These are phyloP conservation scores for Oxycera nigricornis DNA, from an alignment of 2,888 invertebrate species.

Conservation along the genomic window DNA sequence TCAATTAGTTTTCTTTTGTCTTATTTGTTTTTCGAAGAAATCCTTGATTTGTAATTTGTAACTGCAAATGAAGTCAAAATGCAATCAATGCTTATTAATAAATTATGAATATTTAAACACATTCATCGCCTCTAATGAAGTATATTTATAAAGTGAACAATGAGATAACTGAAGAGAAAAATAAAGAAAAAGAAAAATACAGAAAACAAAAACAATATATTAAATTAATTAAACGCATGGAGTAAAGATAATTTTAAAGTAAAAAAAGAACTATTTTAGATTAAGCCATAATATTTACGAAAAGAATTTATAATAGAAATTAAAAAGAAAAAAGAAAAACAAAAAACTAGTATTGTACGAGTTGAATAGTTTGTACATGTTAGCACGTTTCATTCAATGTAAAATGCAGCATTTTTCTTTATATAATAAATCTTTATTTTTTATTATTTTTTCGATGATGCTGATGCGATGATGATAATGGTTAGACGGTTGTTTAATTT, in stretches of 20 bases:
- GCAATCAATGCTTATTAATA: slow-evolving; percentile 39
- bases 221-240: slow-evolving; percentile 45
- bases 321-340: slow-evolving; percentile 25
- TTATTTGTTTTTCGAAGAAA: slow-evolving; percentile 1
- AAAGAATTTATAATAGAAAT: slow-evolving; percentile 40
- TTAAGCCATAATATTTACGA: slow-evolving; percentile 37
- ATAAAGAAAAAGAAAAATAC: slow-evolving; percentile 38
- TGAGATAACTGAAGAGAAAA: slow-evolving; percentile 43
- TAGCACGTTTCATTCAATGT: slow-evolving; percentile 41
- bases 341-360: slow-evolving; percentile 41
- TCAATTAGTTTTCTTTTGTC: background rate
- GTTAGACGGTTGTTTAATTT: slow-evolving; percentile 39
- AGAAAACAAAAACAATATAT: slow-evolving; percentile 42
- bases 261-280: slow-evolving; percentile 46
- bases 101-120: slow-evolving; percentile 38
- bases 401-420: slow-evolving; percentile 40
- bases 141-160: slow-evolving; percentile 50
- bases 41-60: slow-evolving; percentile 22
- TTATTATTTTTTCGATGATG: slow-evolving; percentile 33
- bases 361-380: slow-evolving; percentile 41
- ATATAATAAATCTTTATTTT: slow-evolving; percentile 35
- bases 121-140: slow-evolving; percentile 52
- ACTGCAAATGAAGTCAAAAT: slow-evolving; percentile 37
- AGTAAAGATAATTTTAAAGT: slow-evolving; percentile 46
- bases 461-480: slow-evolving; percentile 38